Evolutionary conservation across 2,113 vertebrate species (phyloP), one percentile per base, ranked within the genome.

Genomic region (Corythornis cristatus): DNA sequence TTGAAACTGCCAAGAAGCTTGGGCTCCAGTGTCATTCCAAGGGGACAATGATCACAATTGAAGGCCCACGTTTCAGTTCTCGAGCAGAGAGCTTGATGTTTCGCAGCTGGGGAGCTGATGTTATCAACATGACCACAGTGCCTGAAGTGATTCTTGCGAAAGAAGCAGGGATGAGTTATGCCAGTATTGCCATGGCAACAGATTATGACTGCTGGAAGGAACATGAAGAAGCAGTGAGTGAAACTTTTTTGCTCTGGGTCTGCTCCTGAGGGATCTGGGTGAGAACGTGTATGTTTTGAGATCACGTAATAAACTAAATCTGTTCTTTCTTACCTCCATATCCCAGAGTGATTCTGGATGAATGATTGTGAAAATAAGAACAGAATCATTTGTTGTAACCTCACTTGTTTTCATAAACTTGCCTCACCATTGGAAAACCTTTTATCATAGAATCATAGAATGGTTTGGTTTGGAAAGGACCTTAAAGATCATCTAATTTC

Each of bases 191-290:
- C 93, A 98, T 99, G 99, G 99, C 99, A 89, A 99, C 99, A 4
- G 99, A 99, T 98, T 99, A 99, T 2, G 99, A 99, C 95, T 99
- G 99, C 96, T 99, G 99, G 99, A 99, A 99, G 96, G 99, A 99
- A 62, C 98, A 99, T 1, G 99, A 99, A 95, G 99, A 99, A 96
- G 98, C 98, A 83, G 99, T 99, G 94, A 98, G 99, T 98, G 56
- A 56, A 86, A 61, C 18, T 71, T 50, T 50, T 68, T 78, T 42
- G 19, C 31, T 61, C 37, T 66, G 33, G 6, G 4, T 89, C 15
- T 84, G 40, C 17, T 68, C 33, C 29, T 33, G 13, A 56, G 33
- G 15, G 12, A n/a, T 88, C 60, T 71, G 45, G 4, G 61, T 75
- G 37, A 77, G 51, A 60, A 83, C 31, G 14, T 87, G 20, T 78